These are phyloP conservation scores for Chiloscyllium punctatum DNA, from an alignment of 2,797 vertebrate species.

Conservation along the genomic window DNA sequence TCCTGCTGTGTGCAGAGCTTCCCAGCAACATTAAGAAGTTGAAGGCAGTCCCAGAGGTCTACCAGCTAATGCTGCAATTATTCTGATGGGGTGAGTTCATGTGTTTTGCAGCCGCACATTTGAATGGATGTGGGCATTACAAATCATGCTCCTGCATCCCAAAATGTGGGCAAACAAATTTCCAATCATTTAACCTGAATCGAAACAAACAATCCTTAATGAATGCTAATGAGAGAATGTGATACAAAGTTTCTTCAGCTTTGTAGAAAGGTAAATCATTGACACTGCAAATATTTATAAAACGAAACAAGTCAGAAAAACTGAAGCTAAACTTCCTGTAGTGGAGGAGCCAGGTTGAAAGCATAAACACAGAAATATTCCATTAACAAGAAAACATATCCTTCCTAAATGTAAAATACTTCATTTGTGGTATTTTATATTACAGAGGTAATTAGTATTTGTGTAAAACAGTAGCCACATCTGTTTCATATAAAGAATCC, in stretches of 20 bases:
- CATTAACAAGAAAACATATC: neutral
- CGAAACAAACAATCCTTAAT: neutral
- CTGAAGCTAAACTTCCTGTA: neutral
- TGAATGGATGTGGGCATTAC: neutral
- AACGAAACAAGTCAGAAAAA: neutral
- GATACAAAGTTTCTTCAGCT: neutral
- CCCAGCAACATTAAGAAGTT: neutral
- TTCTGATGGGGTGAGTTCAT: neutral
- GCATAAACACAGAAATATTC: neutral
- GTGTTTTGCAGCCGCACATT: neutral
- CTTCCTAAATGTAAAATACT: neutral
- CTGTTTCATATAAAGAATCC: slow-evolving; percentile 15
- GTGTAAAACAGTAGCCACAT: neutral
- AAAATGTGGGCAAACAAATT: neutral
- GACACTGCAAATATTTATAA: neutral
- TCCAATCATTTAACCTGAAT: neutral
- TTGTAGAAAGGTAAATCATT: neutral
- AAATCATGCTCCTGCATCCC: neutral
- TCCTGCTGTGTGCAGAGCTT: neutral
- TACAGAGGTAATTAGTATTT: slow-evolving; percentile 23
- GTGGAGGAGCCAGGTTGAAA: neutral
- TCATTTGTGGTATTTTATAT: neutral
- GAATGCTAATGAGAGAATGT: neutral
- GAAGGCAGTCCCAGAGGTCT: neutral
- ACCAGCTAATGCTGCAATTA: neutral